Conservation (phyloP, 2,113 vertebrate genomes). For the Irena cyanogastra region DNA sequence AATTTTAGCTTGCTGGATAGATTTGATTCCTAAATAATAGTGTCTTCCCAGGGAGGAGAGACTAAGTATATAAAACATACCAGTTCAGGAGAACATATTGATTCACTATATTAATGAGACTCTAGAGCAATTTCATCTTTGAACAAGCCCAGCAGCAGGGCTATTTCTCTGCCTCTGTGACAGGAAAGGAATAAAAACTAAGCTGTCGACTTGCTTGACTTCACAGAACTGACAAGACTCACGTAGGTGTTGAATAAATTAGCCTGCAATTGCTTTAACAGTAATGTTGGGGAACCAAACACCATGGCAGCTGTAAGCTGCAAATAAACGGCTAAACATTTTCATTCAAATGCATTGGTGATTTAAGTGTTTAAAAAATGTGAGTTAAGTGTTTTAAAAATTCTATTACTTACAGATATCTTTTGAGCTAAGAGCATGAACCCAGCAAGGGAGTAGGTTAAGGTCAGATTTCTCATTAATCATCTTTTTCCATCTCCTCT, state of each 20-base stretch:
- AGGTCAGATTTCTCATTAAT: background rate
- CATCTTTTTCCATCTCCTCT: background rate
- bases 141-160: background rate
- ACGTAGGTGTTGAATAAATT: background rate
- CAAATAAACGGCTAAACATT: background rate
- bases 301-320: background rate
- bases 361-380: background rate
- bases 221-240: background rate
- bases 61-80: background rate
- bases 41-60: background rate
- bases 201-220: background rate
- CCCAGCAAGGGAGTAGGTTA: background rate
- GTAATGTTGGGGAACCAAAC: background rate
- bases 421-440: background rate
- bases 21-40: background rate
- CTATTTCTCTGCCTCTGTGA: background rate
- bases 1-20: background rate
- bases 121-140: background rate
- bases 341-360: background rate
- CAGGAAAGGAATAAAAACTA: background rate
- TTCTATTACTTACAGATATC: background rate
- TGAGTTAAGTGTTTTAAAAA: background rate
- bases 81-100: background rate
- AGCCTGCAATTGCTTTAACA: background rate
- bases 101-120: background rate